Evolutionary conservation across 2,797 vertebrate genomes (phyloP).

Genomic region (Spea hammondii): DNA sequence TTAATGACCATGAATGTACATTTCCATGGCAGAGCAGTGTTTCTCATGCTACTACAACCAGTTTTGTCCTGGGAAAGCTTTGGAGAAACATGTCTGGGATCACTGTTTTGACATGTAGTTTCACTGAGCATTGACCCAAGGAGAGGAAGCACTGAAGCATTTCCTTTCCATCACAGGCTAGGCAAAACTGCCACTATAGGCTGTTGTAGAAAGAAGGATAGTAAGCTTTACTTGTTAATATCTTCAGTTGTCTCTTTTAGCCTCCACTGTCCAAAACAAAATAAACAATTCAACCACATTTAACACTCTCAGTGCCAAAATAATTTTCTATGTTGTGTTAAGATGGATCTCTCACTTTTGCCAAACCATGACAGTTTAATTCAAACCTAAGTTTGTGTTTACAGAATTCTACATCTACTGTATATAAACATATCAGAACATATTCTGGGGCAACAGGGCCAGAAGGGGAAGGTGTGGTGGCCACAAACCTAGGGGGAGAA

Average conservation of each 20-base stretch:
- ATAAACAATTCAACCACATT: neutral
- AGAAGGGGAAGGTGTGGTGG: too few species aligned
- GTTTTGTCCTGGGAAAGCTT: conserved; percentile 41
- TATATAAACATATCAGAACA: too few species aligned
- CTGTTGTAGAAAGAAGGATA: conserved; percentile 19
- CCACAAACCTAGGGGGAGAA: too few species aligned
- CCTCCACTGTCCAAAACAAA: neutral
- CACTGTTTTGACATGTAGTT: conserved; percentile 5
- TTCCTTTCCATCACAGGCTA: neutral
- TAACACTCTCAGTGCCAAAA: neutral
- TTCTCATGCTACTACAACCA: conserved; percentile 12
- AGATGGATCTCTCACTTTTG: too few species aligned
- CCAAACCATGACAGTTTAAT: too few species aligned
- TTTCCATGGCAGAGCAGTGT: conserved; percentile 6
- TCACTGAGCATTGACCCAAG: neutral
- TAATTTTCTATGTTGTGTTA: too few species aligned
- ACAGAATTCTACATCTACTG: too few species aligned
- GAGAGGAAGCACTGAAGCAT: conserved; percentile 10
- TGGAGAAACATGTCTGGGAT: neutral
- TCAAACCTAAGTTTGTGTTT: too few species aligned
- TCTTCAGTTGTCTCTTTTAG: conserved; percentile 3
- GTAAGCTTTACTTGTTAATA: conserved; percentile 21
- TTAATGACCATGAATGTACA: neutral
- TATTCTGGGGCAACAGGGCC: too few species aligned
- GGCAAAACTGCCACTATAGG: conserved; percentile 31